Conservation (phyloP, 2,888 invertebrate species). For the Nephrotoma guestfalica region DNA sequence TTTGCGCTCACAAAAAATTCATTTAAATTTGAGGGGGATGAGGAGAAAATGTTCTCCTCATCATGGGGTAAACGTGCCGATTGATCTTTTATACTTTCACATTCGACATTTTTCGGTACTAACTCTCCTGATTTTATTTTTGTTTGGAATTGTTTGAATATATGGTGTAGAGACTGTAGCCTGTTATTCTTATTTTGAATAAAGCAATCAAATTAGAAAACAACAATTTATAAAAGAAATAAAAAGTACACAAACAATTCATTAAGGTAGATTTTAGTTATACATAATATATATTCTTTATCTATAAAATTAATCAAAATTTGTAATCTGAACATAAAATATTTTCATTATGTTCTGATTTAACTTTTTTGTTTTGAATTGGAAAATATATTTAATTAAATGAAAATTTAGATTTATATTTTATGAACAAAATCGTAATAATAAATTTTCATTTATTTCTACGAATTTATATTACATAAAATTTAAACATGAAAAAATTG, state of each 20-base stretch:
- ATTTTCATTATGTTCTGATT: background rate
- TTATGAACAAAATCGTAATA: background rate
- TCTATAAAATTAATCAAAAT: background rate
- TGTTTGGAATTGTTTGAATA: background rate
- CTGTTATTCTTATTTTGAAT: background rate
- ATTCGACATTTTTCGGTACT: background rate
- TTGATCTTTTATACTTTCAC: background rate
- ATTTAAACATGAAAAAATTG: background rate
- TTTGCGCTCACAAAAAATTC: background rate
- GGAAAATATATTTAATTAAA: background rate
- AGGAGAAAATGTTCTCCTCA: background rate
- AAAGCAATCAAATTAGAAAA: background rate
- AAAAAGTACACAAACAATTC: background rate
- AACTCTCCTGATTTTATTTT: background rate
- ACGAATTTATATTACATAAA: background rate
- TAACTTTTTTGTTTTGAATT: background rate
- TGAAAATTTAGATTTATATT: background rate
- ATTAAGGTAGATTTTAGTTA: background rate
- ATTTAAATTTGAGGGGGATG: background rate
- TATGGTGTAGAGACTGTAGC: background rate
- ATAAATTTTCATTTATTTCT: background rate
- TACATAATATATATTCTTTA: background rate
- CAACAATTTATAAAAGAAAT: background rate
- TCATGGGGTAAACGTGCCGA: background rate
- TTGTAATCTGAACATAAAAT: background rate